Percentiles rank a stretch among this genome's conserved stretches.
phyloP scores from a whole-genome alignment of 2,797 vertebrate species.

The Halcyon badia region DNA sequence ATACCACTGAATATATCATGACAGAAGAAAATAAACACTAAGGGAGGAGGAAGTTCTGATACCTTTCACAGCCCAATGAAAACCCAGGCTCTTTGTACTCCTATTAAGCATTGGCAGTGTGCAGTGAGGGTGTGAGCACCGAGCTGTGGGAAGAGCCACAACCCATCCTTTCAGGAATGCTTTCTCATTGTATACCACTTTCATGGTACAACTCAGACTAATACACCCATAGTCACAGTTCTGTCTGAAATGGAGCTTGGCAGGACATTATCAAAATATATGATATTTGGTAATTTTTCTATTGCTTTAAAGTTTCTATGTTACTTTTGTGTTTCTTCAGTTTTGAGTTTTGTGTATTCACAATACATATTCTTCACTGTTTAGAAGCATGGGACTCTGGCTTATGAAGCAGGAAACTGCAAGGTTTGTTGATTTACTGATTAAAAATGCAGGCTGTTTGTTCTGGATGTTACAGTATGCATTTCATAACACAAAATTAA shows the following conservation, averaged over 20 bases:
- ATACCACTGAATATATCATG: conserved; percentile 29
- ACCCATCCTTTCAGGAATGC: not conserved
- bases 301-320: not conserved
- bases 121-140: not conserved
- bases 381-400: not conserved
- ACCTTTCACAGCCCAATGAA: not conserved
- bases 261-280: not conserved
- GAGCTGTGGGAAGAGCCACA: not conserved
- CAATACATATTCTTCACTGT: not conserved
- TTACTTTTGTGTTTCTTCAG: not conserved
- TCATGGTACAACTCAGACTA: not conserved
- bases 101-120: not conserved
- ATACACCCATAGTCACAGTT: not conserved
- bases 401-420: not conserved
- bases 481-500: not conserved
- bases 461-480: not conserved
- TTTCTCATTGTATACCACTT: not conserved
- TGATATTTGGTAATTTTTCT: not conserved
- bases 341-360: not conserved
- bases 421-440: not conserved
- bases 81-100: not conserved
- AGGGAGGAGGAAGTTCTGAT: not conserved
- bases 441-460: not conserved
- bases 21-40: conserved; percentile 71
- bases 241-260: not conserved